Percentiles rank a stretch among this genome's conserved stretches.
Evolutionary conservation across 2,797 vertebrate species (phyloP).

Genomic region (Babyrousa celebensis): DNA sequence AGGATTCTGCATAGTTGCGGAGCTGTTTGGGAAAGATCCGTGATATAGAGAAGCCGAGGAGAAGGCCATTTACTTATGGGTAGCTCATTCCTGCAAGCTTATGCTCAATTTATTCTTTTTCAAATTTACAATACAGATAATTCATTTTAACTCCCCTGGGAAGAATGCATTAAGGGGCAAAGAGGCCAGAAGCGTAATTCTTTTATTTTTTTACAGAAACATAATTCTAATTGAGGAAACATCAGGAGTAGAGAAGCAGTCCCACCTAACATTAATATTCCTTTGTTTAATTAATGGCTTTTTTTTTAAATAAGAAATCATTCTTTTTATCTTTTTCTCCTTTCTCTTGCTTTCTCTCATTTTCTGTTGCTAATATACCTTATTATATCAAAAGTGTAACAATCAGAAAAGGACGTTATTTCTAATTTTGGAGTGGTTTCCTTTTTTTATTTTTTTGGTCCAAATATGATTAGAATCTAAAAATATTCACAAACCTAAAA

Average conservation of each 20-base stretch:
- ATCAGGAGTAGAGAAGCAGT: not conserved
- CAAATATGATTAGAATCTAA: slow-evolving; percentile 6
- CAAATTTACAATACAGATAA: not conserved
- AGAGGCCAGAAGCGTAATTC: not conserved
- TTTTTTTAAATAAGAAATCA: not conserved
- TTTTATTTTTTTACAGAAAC: not conserved
- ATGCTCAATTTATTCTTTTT: not conserved
- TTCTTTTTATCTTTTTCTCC: not conserved
- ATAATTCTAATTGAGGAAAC: not conserved
- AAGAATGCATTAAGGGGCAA: not conserved
- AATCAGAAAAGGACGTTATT: not conserved
- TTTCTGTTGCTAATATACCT: slow-evolving; percentile 3
- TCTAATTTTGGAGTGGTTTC: not conserved
- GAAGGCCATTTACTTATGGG: not conserved
- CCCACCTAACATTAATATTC: not conserved
- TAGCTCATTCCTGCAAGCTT: not conserved
- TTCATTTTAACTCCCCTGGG: not conserved
- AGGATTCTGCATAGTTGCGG: not conserved
- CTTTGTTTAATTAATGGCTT: not conserved
- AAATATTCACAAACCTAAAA: slow-evolving; percentile 38
- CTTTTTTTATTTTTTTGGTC: not conserved
- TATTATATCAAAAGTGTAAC: not conserved
- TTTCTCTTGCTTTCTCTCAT: not conserved
- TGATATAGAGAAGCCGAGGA: not conserved
- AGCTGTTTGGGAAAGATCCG: not conserved